Base-by-base conservation (phyloP, 1,140 invertebrate species). In the Habropoda laboriosa region DNA sequence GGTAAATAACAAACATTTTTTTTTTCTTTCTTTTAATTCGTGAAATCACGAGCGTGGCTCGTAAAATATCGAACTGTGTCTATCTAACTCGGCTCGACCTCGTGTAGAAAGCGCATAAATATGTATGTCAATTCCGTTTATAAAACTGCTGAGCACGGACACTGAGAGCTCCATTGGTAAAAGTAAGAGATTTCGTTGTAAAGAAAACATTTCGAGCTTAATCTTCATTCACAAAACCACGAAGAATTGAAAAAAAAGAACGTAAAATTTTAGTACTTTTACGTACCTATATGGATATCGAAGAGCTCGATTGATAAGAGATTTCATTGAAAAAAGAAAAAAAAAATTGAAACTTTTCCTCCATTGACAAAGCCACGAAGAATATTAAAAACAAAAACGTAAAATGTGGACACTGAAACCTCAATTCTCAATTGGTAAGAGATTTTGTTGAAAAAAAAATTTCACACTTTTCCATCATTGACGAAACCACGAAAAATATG, bases 61-160 rank as follows among this genome's bases (percentile, higher is more conserved):
- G 35, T 40, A 40, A 30, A 71, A 71, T 16, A 27, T 71, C 49
- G 38, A 40, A 42, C 21, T 38, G 49, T 38, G 32, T 55, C 24
- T 10, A 13, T 55, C 49, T 21, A 55, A 38, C 7, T n/a, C 1
- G 8, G 12, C 18, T 49, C 30, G 16, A 24, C n/a, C 8, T 10
- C 0, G 12, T 30, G n/a, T 67, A 67, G 45, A 67, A 67, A 67
- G 64, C 45, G 64, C 30, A 67, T 51, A 51, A 67, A 67, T 67
- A 67, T 67, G 21, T 67, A 51, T 67, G 45, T 32, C 21, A 51
- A 49, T 67, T 67, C 30, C 30, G n/a, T 49, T 67, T n/a, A 24
- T 21, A 67, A 51, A 67, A 67, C 30, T 67, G n/a, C 12, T 67
- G 30, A 51, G n/a, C n/a, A n/a, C n/a, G n/a, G n/a, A n/a, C 24